These are phyloP conservation scores for Akabosia matsudoensis DNA, from an alignment of 1,140 invertebrate genomes.

Conservation along the genomic window DNA sequence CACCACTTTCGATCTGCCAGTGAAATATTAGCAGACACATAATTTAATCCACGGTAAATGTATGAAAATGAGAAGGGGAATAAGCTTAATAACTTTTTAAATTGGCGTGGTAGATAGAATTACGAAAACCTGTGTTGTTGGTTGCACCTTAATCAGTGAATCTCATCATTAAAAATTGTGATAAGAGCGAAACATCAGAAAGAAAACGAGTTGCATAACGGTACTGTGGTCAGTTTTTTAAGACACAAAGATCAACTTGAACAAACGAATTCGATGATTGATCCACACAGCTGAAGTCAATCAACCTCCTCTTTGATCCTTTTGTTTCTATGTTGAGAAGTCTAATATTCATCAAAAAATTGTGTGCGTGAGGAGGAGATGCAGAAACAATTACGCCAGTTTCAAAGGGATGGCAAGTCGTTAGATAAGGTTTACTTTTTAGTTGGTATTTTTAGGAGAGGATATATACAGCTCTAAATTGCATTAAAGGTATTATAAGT, in stretches of 20 bases:
- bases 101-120: neutral
- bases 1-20: neutral
- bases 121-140: too few species aligned
- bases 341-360: too few species aligned
- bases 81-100: neutral
- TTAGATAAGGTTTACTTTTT: neutral
- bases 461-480: neutral
- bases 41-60: neutral
- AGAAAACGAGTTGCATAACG: constrained; percentile 2
- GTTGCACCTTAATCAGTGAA: neutral
- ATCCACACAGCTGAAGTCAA: too few species aligned
- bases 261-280: too few species aligned
- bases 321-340: too few species aligned
- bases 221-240: neutral
- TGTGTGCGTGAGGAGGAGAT: neutral
- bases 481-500: neutral
- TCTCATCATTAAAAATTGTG: neutral
- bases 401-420: too few species aligned
- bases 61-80: neutral
- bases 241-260: too few species aligned
- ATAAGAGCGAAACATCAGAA: neutral
- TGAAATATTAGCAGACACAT: neutral
- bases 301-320: too few species aligned
- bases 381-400: neutral
- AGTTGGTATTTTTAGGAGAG: neutral